Conservation (phyloP, 2,113 vertebrate genomes). For the Lophura nycthemera region DNA sequence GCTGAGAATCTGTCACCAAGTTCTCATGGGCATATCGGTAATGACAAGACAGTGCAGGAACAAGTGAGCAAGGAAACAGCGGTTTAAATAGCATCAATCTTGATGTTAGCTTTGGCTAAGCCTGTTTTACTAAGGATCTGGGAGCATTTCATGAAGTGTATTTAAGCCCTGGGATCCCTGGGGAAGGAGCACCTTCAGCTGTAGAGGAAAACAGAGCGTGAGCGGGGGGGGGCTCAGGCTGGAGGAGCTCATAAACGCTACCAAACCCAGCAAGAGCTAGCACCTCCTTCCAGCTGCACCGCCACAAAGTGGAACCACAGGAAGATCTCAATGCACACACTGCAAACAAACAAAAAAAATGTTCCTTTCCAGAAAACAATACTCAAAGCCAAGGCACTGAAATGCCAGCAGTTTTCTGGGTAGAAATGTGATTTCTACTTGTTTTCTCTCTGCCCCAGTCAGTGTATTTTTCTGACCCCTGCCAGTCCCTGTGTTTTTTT, state of each 20-base stretch:
- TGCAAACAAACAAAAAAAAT: not conserved
- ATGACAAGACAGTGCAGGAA: not conserved
- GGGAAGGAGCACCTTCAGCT: not conserved
- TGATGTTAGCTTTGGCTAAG: not conserved
- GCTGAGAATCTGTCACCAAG: not conserved
- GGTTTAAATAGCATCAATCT: slow-evolving; percentile 11
- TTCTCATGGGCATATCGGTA: not conserved
- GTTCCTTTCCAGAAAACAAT: not conserved
- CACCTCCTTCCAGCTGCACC: not conserved
- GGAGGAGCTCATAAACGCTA: not conserved
- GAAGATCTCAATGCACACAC: rapidly evolving
- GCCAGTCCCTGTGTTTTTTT: not conserved
- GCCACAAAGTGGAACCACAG: not conserved
- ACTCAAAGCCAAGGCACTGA: not conserved
- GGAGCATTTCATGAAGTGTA: not conserved
- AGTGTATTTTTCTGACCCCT: not conserved
- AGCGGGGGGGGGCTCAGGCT: not conserved
- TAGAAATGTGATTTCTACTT: not conserved
- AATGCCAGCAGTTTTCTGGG: not conserved
- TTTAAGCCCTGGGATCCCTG: not conserved
- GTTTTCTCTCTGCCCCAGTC: not conserved
- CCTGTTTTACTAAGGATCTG: slow-evolving; percentile 33
- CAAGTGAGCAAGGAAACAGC: not conserved
- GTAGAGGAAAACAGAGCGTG: not conserved
- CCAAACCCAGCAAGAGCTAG: not conserved